Conservation (phyloP, 2,888 invertebrate species). For the Poecilus cupreus region DNA sequence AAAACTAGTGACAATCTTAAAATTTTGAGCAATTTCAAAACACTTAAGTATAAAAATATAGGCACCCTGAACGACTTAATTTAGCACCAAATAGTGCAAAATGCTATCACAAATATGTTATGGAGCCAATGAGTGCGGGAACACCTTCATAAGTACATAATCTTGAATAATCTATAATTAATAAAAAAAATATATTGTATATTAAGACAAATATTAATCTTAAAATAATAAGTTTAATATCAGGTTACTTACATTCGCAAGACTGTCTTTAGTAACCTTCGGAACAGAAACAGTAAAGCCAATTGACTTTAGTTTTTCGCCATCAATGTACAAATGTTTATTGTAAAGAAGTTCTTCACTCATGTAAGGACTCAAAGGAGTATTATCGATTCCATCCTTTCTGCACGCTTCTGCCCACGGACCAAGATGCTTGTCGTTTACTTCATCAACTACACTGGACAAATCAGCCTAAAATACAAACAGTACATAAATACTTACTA, state of each 20-base stretch:
- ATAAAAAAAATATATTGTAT: neutral
- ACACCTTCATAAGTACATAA: slow-evolving; percentile 87
- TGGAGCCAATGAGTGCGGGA: slow-evolving; percentile 81
- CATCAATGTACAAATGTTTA: slow-evolving; percentile 86
- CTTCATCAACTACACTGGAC: slow-evolving; percentile 88
- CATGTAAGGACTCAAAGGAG: slow-evolving; percentile 92
- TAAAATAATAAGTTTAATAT: neutral
- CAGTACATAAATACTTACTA: slow-evolving; percentile 19
- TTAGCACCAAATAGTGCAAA: slow-evolving; percentile 43
- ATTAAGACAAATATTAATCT: neutral
- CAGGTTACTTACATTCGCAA: slow-evolving; percentile 76
- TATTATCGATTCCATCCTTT: slow-evolving; percentile 83
- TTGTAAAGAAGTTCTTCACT: slow-evolving; percentile 88
- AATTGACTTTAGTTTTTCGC: slow-evolving; percentile 77
- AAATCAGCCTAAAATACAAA: slow-evolving; percentile 81
- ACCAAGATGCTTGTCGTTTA: slow-evolving; percentile 93
- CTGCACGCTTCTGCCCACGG: slow-evolving; percentile 94
- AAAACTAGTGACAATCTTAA: slow-evolving; percentile 44
- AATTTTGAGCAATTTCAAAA: slow-evolving; percentile 52
- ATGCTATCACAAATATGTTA: slow-evolving; percentile 61
- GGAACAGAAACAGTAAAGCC: slow-evolving; percentile 80
- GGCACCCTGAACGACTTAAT: slow-evolving; percentile 47
- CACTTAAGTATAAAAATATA: slow-evolving; percentile 52
- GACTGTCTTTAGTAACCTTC: slow-evolving; percentile 76
- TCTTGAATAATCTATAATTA: slow-evolving; percentile 73